These are phyloP conservation scores for Dendrolimus kikuchii DNA, from an alignment of 1,140 invertebrate species.

Conservation along the genomic window DNA sequence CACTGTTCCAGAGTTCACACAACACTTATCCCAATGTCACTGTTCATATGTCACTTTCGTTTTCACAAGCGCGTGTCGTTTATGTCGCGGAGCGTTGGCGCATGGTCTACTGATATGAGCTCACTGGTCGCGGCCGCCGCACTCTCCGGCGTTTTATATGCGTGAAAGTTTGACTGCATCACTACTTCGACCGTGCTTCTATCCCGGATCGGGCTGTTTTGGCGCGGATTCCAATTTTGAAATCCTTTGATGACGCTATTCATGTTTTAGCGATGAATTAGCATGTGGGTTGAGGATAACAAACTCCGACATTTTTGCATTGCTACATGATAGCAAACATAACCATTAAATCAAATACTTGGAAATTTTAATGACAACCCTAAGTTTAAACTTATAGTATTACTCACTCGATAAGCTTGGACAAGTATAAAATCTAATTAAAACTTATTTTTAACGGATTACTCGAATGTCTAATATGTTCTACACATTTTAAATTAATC, in stretches of 20 bases:
- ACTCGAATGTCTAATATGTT: too few relatives aligned
- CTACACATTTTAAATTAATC: too few relatives aligned
- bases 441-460: too few relatives aligned
- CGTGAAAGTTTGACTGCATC: constrained; percentile 59
- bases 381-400: too few relatives aligned
- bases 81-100: constrained; percentile 23
- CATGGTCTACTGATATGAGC: constrained; percentile 28
- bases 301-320: too few relatives aligned
- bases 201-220: constrained; percentile 52
- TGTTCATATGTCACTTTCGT: constrained; percentile 60
- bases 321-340: too few relatives aligned
- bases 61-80: constrained; percentile 36
- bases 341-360: too few relatives aligned
- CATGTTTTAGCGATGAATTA: constrained; percentile 33
- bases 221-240: constrained; percentile 48
- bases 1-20: constrained; percentile 60
- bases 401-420: too few relatives aligned
- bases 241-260: constrained; percentile 46
- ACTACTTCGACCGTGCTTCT: constrained; percentile 28
- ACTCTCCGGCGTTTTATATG: constrained; percentile 53
- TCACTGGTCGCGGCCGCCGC: constrained; percentile 57
- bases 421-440: too few relatives aligned
- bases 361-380: too few relatives aligned
- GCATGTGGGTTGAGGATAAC: constrained; percentile 5
- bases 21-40: constrained; percentile 40